Conservation (phyloP, 2,797 vertebrate species). For the Coreius guichenoti region DNA sequence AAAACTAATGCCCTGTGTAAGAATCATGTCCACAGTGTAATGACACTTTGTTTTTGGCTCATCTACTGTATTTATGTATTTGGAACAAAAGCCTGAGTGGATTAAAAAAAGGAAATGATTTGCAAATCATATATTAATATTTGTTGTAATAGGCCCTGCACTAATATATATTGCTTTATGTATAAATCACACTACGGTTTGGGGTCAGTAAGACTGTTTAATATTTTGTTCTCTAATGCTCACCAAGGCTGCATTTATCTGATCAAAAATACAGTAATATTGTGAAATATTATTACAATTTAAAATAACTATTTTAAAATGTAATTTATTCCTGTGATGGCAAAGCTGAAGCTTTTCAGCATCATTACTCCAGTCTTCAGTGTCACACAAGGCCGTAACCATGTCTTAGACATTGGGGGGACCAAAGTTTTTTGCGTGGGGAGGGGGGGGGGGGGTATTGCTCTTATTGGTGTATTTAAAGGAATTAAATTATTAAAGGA, state of each 20-base stretch:
- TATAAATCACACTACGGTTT: slow-evolving; percentile 11
- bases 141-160: slow-evolving; percentile 31
- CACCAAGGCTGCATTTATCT: neutral
- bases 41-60: slow-evolving; percentile 23
- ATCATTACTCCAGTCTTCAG: neutral
- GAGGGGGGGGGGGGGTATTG: too few relatives aligned
- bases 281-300: neutral
- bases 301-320: neutral
- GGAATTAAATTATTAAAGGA: too few relatives aligned
- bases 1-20: slow-evolving; percentile 36
- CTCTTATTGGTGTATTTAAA: too few relatives aligned
- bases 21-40: slow-evolving; percentile 35
- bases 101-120: neutral
- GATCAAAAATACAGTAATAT: neutral
- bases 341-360: neutral
- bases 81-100: slow-evolving; percentile 25
- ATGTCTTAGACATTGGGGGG: too few relatives aligned
- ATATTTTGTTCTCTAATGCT: neutral
- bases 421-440: too few relatives aligned
- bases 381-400: neutral
- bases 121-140: slow-evolving; percentile 6
- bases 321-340: neutral
- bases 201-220: neutral
- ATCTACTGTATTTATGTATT: slow-evolving; percentile 12
- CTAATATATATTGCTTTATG: slow-evolving; percentile 55